Percentiles rank a stretch among this genome's conserved stretches.
These are phyloP conservation scores for Cataglyphis albicans DNA, from an alignment of 2,888 invertebrate genomes.

Conservation along the genomic window DNA sequence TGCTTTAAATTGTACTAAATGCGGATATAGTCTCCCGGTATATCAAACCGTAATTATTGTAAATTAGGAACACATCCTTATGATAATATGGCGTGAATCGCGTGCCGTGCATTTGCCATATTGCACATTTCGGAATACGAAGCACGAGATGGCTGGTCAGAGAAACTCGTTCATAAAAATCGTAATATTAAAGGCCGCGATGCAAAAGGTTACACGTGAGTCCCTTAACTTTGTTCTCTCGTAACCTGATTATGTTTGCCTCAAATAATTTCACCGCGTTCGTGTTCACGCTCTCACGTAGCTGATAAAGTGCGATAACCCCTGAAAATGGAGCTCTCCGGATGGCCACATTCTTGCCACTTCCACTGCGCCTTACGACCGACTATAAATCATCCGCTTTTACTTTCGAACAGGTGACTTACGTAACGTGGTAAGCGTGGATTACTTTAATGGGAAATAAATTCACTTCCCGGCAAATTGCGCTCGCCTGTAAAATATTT, in stretches of 20 bases:
- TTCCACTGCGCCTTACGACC: conserved; percentile 19
- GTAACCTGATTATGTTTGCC: conserved; percentile 46
- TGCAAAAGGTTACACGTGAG: conserved; percentile 20
- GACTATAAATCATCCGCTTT: conserved; percentile 35
- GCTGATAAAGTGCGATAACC: conserved; percentile 52
- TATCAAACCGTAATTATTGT: conserved; percentile 29
- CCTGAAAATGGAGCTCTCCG: conserved; percentile 41
- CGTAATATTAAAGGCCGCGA: conserved; percentile 24
- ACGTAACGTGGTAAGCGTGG: background rate
- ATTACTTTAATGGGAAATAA: conserved; percentile 8
- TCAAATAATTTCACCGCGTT: conserved; percentile 35
- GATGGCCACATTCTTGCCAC: conserved; percentile 34
- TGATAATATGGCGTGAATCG: background rate
- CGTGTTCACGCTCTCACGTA: conserved; percentile 35
- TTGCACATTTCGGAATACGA: background rate
- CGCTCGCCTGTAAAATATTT: background rate
- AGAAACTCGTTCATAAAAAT: background rate
- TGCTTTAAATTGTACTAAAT: conserved; percentile 20
- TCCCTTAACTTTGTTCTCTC: conserved; percentile 25
- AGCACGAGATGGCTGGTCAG: background rate
- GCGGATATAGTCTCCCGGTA: background rate
- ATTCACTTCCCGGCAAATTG: background rate
- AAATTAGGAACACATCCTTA: background rate
- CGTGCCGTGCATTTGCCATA: background rate
- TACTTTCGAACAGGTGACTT: conserved; percentile 36